Conservation (phyloP, 2,888 invertebrate genomes). For the Cataglyphis rosenhaueri region DNA sequence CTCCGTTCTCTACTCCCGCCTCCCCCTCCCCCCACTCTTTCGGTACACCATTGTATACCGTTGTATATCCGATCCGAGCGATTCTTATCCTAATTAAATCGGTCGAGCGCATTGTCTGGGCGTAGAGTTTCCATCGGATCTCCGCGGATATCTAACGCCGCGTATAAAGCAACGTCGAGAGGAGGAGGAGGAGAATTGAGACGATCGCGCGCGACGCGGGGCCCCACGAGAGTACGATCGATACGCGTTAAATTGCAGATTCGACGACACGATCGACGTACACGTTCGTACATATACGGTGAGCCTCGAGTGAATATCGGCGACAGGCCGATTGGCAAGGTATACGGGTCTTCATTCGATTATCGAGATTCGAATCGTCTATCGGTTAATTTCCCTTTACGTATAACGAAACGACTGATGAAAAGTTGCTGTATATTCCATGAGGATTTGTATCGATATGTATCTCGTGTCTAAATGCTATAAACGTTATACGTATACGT, state of each 20-base stretch:
- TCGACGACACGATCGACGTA: constrained; percentile 41
- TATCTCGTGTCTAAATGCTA: not conserved
- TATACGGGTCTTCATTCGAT: constrained; percentile 19
- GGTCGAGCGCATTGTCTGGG: constrained; percentile 75
- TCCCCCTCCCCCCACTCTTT: not conserved
- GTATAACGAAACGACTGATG: not conserved
- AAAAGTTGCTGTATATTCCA: constrained; percentile 7
- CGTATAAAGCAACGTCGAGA: constrained; percentile 51
- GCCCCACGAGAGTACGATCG: constrained; percentile 53
- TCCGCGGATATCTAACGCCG: constrained; percentile 63
- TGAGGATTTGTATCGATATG: not conserved
- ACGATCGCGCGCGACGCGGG: constrained; percentile 41
- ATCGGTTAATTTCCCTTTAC: constrained; percentile 48
- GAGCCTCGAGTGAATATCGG: constrained; percentile 28
- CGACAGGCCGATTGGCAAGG: constrained; percentile 39
- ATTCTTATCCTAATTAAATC: constrained; percentile 84
- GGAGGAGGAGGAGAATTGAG: constrained; percentile 52
- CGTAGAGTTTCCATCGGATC: constrained; percentile 75
- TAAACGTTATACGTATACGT: too few relatives aligned
- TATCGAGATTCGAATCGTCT: constrained; percentile 35
- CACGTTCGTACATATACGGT: not conserved
- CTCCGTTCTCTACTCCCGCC: constrained; percentile 45
- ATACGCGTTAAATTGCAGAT: constrained; percentile 55
- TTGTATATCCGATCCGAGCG: constrained; percentile 77
- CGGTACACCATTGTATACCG: constrained; percentile 70